These are phyloP conservation scores for Alectura lathami DNA, from an alignment of 2,113 vertebrate species.

Conservation along the genomic window DNA sequence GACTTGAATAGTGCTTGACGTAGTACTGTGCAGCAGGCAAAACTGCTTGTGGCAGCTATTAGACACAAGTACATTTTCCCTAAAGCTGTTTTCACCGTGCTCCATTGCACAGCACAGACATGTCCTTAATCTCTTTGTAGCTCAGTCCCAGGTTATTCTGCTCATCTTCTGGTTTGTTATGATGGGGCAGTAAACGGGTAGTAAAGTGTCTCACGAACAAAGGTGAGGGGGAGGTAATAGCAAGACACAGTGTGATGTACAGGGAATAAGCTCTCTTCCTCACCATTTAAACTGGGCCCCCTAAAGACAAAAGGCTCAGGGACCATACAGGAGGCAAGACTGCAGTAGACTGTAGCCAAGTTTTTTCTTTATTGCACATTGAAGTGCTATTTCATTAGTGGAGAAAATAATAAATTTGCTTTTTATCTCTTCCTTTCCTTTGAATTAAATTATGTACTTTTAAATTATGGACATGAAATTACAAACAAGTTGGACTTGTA, in stretches of 20 bases:
- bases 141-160: not conserved
- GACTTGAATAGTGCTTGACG: not conserved
- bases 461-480: conserved; percentile 73
- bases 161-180: not conserved
- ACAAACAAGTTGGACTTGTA: conserved; percentile 52
- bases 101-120: not conserved
- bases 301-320: not conserved
- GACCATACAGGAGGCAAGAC: not conserved
- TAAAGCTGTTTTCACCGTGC: not conserved
- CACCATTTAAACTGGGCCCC: not conserved
- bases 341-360: not conserved
- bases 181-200: not conserved
- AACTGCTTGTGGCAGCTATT: not conserved
- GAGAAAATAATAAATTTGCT: conserved; percentile 64
- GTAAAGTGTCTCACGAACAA: not conserved
- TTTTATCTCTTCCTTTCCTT: conserved; percentile 65
- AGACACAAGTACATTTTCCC: not conserved
- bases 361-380: conserved; percentile 34
- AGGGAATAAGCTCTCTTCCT: not conserved
- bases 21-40: rapidly evolving
- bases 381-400: conserved; percentile 52
- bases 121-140: not conserved
- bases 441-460: conserved; percentile 66
- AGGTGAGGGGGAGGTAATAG: not conserved
- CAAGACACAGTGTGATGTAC: not conserved